Evolutionary conservation across 2,888 invertebrate genomes (phyloP), one percentile per base, ranked within the genome.

Genomic region (Phragmatobia fuliginosa): DNA sequence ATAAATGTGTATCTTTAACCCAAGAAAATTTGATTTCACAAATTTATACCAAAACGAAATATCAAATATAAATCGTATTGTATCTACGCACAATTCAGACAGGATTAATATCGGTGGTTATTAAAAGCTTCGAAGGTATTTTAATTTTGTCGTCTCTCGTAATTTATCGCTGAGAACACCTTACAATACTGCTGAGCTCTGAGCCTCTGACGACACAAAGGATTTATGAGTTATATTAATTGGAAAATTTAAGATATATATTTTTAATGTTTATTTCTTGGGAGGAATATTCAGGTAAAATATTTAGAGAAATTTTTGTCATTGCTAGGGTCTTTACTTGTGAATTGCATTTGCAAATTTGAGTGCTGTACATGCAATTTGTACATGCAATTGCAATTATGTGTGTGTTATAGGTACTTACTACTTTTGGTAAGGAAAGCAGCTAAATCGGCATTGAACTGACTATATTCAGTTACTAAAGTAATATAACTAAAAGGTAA

Each of bases 51-150:
- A 41, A 41, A 63, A n/a, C 49, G 60, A 59, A 67, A 38, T 52
- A 66, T 60, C 28, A 31, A n/a, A 69, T 68, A 70, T 66, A 71
- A 80, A 68, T 68, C 45, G 63, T 67, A 70, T 68, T 74, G 52
- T 25, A 67, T 45, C 65, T 67, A 31, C 41, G 28, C 70, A 32
- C 60, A 70, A 67, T 77, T 61, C 62, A 63, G 61, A 52, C 70
- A 75, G 66, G 60, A 75, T 81, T 75, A 78, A 81, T 80, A 78
- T 74, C 66, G 52, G 69, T 61, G 36, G 65, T 68, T 70, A 73
- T 76, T 73, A 74, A 72, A 76, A 56, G 33, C 56, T 58, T 60
- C 56, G 68, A 45, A 68, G 68, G 62, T 56, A 66, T 77, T 81
- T 71, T 73, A 72, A 80, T 81, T 79, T 79, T 67, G 66, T 70